Evolutionary conservation across 1,140 invertebrate species (phyloP), one percentile per base, ranked within the genome.

Genomic region (Drosophila busckii): DNA sequence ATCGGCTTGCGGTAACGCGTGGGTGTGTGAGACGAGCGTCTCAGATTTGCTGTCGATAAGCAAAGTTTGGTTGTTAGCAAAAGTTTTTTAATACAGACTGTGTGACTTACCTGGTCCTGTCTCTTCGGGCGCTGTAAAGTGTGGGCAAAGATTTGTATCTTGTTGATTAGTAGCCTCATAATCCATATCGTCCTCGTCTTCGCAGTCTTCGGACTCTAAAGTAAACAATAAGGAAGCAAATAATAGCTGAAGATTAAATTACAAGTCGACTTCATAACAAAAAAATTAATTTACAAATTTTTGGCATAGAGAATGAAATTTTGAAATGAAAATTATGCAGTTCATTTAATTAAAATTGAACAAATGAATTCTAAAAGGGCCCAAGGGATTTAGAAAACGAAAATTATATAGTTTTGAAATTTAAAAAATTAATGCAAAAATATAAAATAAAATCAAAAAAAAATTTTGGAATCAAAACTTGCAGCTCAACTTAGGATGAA

Each of bases 141-240:
- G 69, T 0, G 75, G 69, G 19, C 73, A 80, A 0, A 82, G 29
- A 52, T 82, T 69, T 0, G 73, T 82, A 8, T 59, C 50, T 31
- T 73, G 52, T n/a, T n/a, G n/a, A n/a, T n/a, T n/a, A n/a, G n/a
- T n/a, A n/a, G n/a, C n/a, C n/a, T n/a, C n/a, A n/a, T n/a, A n/a
- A n/a, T n/a, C n/a, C n/a, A n/a, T n/a, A 3, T 82, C 34, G 2
- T 65, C 69, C 4, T 49, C 53, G 16, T 78, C 70, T 2, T 53
- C 41, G 22, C 55, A 76, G 5, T 71, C 68, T 2, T 60, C 56
- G 7, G 17, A 45, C 0, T 4, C 42, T 19, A 16, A 46, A 4
- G 6, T 7, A 6, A 2, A 5, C 4, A 23, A 22, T 4, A 10
- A 22, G 6, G 7, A 32, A 9, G 12, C n/a, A n/a, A n/a, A 26